Conservation (phyloP, 2,113 vertebrate species). For the Redunca redunca region DNA sequence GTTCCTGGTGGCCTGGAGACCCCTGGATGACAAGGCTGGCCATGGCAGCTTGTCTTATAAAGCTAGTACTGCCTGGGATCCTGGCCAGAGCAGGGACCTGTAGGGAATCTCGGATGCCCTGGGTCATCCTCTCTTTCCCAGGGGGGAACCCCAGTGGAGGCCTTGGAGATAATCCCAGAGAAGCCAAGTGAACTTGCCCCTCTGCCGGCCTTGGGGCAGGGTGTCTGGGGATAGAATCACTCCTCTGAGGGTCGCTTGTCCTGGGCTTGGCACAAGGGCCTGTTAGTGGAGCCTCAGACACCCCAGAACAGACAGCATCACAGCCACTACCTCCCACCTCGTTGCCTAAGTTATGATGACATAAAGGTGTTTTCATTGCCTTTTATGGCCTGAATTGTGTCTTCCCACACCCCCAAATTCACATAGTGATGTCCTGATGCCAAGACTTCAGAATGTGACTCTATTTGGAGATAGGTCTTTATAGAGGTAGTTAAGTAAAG, state of each 20-base stretch:
- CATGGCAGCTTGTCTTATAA: background rate
- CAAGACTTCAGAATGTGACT: background rate
- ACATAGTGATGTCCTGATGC: background rate
- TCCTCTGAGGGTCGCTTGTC: background rate
- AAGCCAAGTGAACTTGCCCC: background rate
- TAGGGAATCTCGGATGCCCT: background rate
- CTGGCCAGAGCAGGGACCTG: background rate
- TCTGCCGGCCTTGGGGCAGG: background rate
- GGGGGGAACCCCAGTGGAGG: background rate
- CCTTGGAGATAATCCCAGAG: background rate
- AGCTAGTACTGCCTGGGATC: background rate
- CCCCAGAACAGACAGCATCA: background rate
- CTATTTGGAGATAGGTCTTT: background rate
- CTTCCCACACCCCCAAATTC: background rate
- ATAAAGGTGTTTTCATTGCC: background rate
- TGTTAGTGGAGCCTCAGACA: background rate
- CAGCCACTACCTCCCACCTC: background rate
- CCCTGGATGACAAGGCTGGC: background rate
- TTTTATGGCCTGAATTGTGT: background rate
- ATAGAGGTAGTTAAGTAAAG: background rate
- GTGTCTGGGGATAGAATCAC: background rate
- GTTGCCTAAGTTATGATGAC: background rate
- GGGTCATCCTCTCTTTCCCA: background rate
- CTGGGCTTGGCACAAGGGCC: background rate
- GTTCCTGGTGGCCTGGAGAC: background rate